Evolutionary conservation across 2,797 vertebrate genomes (phyloP), one percentile per base, ranked within the genome.

Genomic region (Platyrinchus mystaceus): DNA sequence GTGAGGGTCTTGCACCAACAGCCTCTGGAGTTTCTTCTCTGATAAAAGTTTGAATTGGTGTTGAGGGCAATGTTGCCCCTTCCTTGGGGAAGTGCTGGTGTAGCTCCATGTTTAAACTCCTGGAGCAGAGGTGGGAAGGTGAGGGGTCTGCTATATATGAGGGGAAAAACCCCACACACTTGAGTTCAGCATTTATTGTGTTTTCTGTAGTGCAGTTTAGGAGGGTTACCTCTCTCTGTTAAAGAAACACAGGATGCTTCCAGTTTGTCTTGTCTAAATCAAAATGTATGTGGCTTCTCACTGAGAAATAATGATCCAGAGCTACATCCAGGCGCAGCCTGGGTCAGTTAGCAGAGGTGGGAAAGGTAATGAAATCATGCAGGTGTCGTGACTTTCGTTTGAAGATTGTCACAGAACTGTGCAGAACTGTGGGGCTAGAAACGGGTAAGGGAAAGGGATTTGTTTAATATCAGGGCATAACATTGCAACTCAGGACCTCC

Each of bases 81-180:
- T 63, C 56, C 2, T 1, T 3, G 2, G 2, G 10, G 21, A 64
- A 37, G 16, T 53, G 15, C 44, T 50, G 70, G 32, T 0, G 0
- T 20, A 73, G 47, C 22, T 80, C 62, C 3, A 1, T 5, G 7
- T 46, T 86, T 80, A 50, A 62, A 70, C 80, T 91, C 68, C 55
- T 59, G 34, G 21, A 70, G 66, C 4, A 7, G 73, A 67, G 62
- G 15, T 60, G 44, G 39, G 19, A 30, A 86, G 55, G 19, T 6
- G 39, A 21, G 34, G 16, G 21, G 9, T 60, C 79, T 55, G 47
- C n/a, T 76, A 0, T 26, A 7, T 16, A 15, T 47, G 27, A 56
- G 43, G 30, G 43, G 2, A 11, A 36, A 50, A 60, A 17, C 1
- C 21, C 21, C 47, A 34, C 47, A 27, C 9, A 12, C 8, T 70